Conservation (phyloP, 92 coral and sea anemone genomes). For the Epizoanthus scotinus region DNA sequence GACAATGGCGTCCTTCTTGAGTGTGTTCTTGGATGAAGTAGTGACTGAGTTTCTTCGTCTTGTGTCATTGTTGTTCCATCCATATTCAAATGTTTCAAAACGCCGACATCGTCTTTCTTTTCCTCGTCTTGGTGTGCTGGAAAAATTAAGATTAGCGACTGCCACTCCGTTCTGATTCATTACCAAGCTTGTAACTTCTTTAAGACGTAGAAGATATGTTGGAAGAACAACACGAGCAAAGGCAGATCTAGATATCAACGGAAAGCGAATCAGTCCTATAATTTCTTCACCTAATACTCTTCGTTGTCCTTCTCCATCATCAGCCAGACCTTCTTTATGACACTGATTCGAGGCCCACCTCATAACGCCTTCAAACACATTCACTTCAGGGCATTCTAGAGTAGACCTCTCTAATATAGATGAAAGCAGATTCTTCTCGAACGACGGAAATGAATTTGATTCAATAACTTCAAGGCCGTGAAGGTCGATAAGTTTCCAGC, state of each 20-base stretch:
- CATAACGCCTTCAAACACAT: slow-evolving; percentile 43
- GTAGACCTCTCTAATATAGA: slow-evolving; percentile 24
- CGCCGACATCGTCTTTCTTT: too few species aligned
- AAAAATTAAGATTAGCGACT: too few species aligned
- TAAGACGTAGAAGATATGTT: too few species aligned
- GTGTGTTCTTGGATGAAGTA: too few species aligned
- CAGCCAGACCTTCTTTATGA: not conserved
- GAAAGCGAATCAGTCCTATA: slow-evolving; percentile 18
- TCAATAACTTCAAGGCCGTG: slow-evolving; percentile 52
- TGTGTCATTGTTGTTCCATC: too few species aligned
- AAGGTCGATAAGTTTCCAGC: slow-evolving; percentile 57
- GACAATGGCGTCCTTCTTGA: too few species aligned
- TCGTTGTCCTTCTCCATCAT: slow-evolving; percentile 10
- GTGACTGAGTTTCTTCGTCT: too few species aligned
- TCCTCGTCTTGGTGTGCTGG: too few species aligned
- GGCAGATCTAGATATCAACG: slow-evolving; percentile 18
- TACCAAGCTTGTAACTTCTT: too few species aligned
- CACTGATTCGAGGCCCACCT: slow-evolving; percentile 24
- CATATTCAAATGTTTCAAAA: too few species aligned
- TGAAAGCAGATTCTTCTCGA: slow-evolving; percentile 13
- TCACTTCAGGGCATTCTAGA: slow-evolving; percentile 15
- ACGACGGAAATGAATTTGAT: slow-evolving; percentile 41
- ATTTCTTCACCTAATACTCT: slow-evolving; percentile 32
- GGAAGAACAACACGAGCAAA: slow-evolving; percentile 10
- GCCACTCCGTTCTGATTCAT: too few species aligned